These are phyloP conservation scores for Exaiptasia diaphana DNA, from an alignment of 64 coral and sea anemone genomes.

Conservation along the genomic window DNA sequence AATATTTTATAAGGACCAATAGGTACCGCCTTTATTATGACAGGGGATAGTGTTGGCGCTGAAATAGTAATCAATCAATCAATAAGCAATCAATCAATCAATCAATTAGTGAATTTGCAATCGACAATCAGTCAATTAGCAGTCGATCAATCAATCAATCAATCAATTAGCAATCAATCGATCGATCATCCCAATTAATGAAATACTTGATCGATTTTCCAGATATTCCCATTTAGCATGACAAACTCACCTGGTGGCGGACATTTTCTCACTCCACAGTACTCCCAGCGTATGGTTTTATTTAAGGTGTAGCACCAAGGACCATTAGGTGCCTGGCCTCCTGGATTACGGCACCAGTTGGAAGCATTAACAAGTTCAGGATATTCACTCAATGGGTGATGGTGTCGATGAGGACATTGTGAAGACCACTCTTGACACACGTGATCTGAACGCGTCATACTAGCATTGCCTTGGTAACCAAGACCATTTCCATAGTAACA, in stretches of 20 bases:
- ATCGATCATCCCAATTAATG: too few species aligned
- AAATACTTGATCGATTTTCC: too few species aligned
- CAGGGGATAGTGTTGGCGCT: not conserved
- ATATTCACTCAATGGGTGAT: constrained; percentile 1
- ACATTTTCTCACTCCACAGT: constrained; percentile 2
- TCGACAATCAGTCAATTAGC: not conserved
- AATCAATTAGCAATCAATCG: too few species aligned
- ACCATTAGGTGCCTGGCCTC: not conserved
- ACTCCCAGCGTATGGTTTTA: not conserved
- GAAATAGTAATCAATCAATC: not conserved
- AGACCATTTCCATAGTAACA: constrained; percentile 52
- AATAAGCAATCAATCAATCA: not conserved
- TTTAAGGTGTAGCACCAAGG: constrained; percentile 6
- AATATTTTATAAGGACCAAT: not conserved
- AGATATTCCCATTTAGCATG: too few species aligned
- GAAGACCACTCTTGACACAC: constrained; percentile 40
- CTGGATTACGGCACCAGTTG: constrained; percentile 15
- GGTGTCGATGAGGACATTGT: constrained; percentile 13
- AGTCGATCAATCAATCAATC: not conserved
- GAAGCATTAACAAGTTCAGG: not conserved
- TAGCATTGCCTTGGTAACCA: constrained; percentile 51
- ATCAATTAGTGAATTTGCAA: not conserved
- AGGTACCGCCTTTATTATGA: not conserved
- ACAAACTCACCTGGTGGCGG: too few species aligned
- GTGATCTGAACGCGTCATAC: constrained; percentile 10